A percentile compares a stretch with the other conserved stretches of the same genome.
phyloP scores from a whole-genome alignment of 2,797 vertebrate species.

The Limosa lapponica region DNA sequence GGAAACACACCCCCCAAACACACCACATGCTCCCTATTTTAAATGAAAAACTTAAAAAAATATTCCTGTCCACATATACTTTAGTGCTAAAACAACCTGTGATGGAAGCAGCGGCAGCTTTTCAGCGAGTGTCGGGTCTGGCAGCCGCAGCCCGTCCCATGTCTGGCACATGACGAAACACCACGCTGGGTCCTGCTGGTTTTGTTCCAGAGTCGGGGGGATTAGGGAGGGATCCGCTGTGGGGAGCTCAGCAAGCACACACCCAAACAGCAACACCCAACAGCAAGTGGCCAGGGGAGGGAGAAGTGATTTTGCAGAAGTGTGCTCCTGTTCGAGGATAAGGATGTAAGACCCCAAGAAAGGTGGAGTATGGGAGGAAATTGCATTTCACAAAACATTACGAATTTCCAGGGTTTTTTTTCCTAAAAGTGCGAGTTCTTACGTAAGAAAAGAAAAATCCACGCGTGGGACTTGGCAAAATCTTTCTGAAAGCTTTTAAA shows the following conservation, averaged over 20 bases:
- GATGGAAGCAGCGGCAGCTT: background rate
- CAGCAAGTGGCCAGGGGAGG: background rate
- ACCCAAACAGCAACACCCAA: background rate
- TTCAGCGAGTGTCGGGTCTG: rapidly evolving
- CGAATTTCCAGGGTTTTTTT: background rate
- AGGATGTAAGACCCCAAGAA: background rate
- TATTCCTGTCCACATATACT: background rate
- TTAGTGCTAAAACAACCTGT: rapidly evolving
- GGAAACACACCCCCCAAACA: background rate
- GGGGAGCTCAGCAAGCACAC: background rate
- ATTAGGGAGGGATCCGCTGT: background rate
- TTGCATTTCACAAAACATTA: no score
- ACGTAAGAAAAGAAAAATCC: background rate
- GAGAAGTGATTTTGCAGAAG: background rate
- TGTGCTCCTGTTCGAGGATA: background rate
- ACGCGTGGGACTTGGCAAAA: background rate
- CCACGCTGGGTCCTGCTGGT: background rate
- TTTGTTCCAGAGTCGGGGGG: background rate
- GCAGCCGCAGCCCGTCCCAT: background rate
- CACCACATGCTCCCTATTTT: background rate
- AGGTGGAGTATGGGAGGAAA: background rate
- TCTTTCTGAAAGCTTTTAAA: background rate
- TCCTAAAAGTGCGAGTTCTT: background rate
- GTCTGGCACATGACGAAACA: background rate
- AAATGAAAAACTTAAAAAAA: background rate